Conservation (phyloP, 2,888 invertebrate genomes). For the Phyto melanocephala region DNA sequence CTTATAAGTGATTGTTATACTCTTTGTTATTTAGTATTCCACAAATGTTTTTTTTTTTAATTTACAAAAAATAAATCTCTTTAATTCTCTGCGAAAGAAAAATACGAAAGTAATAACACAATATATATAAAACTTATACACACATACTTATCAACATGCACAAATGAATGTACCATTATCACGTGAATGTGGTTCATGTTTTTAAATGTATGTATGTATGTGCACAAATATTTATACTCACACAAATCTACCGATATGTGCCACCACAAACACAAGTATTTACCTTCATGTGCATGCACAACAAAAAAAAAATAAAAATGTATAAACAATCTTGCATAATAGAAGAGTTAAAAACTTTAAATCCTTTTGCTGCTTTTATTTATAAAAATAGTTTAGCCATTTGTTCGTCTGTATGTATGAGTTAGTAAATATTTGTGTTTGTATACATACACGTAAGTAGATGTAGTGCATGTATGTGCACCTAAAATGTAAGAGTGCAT, state of each 20-base stretch:
- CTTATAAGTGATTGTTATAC: too few species aligned
- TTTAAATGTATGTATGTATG: neutral
- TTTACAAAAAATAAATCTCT: neutral
- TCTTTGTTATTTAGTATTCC: too few species aligned
- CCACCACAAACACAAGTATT: neutral
- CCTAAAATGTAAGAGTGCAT: too few species aligned
- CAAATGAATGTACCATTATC: slow-evolving; percentile 1
- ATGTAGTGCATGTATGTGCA: neutral
- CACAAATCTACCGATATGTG: neutral
- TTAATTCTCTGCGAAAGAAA: neutral
- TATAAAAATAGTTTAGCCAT: neutral
- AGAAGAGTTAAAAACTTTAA: slow-evolving; percentile 35
- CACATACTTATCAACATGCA: too few species aligned
- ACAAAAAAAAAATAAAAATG: too few species aligned
- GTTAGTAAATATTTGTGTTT: too few species aligned
- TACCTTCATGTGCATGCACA: neutral
- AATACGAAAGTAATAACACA: neutral
- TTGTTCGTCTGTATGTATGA: neutral
- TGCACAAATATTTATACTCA: slow-evolving; percentile 1
- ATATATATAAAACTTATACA: neutral
- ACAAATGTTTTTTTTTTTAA: too few species aligned
- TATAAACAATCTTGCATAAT: slow-evolving; percentile 22
- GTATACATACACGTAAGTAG: too few species aligned
- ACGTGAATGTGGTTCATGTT: neutral
- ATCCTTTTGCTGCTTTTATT: slow-evolving; percentile 18